A percentile compares a stretch with the other conserved stretches of the same genome.
Conservation (phyloP, 1,140 invertebrate species). For the Camponotus floridanus region DNA sequence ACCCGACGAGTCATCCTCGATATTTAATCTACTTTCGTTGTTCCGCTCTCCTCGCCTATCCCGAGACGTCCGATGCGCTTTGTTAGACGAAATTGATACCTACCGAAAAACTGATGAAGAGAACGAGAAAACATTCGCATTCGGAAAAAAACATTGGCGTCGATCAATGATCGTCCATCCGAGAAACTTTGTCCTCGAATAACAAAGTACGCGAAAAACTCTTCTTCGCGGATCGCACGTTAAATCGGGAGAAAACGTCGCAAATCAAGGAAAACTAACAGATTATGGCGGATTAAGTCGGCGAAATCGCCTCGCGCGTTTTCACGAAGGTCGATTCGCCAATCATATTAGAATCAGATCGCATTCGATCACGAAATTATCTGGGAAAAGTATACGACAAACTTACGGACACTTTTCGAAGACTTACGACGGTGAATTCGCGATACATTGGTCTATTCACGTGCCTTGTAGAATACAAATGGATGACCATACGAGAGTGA, state of each 20-base stretch:
- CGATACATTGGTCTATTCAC: slow-evolving; percentile 25
- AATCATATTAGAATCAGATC: slow-evolving; percentile 66
- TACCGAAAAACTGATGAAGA: slow-evolving; percentile 17
- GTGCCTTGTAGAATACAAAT: slow-evolving; percentile 36
- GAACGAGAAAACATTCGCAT: slow-evolving; percentile 14
- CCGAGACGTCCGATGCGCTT: slow-evolving; percentile 40
- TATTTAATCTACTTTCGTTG: slow-evolving; percentile 61
- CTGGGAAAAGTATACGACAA: slow-evolving; percentile 36
- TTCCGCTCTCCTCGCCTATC: background rate
- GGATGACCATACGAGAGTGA: slow-evolving; percentile 22
- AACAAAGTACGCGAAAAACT: slow-evolving; percentile 23
- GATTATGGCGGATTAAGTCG: slow-evolving; percentile 41
- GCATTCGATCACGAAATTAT: slow-evolving; percentile 41
- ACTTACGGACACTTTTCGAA: slow-evolving; percentile 32
- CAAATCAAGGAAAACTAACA: slow-evolving; percentile 11
- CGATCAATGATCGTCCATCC: slow-evolving; percentile 15
- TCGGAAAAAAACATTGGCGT: slow-evolving; percentile 45
- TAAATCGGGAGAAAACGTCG: background rate
- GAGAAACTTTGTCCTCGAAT: background rate
- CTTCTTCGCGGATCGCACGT: background rate
- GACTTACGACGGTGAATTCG: slow-evolving; percentile 29
- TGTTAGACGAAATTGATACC: slow-evolving; percentile 50
- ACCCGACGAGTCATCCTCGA: slow-evolving; percentile 55
- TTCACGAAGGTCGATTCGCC: slow-evolving; percentile 59
- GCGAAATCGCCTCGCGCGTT: slow-evolving; percentile 57